Evolutionary conservation across 2,797 vertebrate genomes (phyloP).

Genomic region (Periparus ater): DNA sequence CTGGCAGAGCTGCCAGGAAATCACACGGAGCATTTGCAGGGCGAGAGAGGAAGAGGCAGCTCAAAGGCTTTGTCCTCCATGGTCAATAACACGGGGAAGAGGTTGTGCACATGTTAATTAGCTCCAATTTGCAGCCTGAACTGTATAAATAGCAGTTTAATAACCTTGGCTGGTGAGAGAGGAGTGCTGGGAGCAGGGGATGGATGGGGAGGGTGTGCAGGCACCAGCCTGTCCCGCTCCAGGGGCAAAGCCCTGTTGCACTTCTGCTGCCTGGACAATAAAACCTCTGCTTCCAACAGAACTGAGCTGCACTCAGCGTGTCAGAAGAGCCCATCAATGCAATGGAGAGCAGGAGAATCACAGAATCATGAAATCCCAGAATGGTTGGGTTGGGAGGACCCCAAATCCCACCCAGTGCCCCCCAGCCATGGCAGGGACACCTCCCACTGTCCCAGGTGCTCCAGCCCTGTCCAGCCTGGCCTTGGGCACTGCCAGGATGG

Average conservation of each 20-base stretch:
- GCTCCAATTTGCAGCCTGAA: neutral
- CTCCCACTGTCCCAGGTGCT: neutral
- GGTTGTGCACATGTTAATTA: neutral
- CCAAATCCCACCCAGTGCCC: rapidly evolving
- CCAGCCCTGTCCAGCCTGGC: neutral
- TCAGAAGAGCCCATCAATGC: neutral
- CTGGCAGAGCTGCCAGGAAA: neutral
- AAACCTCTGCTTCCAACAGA: neutral
- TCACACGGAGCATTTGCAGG: rapidly evolving
- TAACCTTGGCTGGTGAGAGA: too few relatives aligned
- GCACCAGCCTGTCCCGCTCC: neutral
- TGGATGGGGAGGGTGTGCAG: neutral
- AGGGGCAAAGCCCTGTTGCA: neutral
- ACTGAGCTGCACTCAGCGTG: rapidly evolving
- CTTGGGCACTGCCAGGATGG: neutral
- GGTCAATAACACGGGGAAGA: neutral
- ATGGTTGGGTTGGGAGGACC: neutral
- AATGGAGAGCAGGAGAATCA: neutral
- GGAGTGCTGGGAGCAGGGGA: neutral
- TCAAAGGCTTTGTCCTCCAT: neutral
- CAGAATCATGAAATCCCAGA: neutral
- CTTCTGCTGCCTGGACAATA: neutral
- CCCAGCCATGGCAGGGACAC: neutral
- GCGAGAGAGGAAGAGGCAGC: neutral
- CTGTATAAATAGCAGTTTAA: neutral